phyloP scores from a whole-genome alignment of 2,888 invertebrate genomes.

The Gonocerus acuteangulatus region DNA sequence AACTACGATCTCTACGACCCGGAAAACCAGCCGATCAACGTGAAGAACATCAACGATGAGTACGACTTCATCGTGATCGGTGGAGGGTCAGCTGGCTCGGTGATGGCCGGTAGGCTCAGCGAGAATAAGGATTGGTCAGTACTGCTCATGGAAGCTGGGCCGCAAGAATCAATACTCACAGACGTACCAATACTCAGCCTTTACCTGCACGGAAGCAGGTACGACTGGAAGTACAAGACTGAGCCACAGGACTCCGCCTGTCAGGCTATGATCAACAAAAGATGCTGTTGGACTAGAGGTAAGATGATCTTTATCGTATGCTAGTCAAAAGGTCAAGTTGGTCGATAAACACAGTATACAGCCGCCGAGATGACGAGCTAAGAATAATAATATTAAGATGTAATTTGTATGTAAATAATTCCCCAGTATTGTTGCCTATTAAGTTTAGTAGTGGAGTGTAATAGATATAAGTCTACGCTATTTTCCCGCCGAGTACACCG shows the following conservation, averaged over 20 bases:
- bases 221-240: conserved; percentile 83
- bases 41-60: conserved; percentile 52
- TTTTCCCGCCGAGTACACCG: no score
- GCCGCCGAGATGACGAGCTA: no score
- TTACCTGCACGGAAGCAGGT: conserved; percentile 78
- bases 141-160: conserved; percentile 74
- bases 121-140: conserved; percentile 73
- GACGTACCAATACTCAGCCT: conserved; percentile 80
- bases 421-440: no score
- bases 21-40: conserved; percentile 68
- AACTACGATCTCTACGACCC: conserved; percentile 80
- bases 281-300: conserved; percentile 84
- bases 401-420: no score
- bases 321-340: no score
- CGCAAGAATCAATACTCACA: conserved; percentile 77
- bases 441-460: no score
- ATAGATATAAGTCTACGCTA: no score
- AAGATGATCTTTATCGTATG: neutral
- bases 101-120: conserved; percentile 70
- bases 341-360: no score
- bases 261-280: conserved; percentile 74
- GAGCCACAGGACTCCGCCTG: conserved; percentile 77
- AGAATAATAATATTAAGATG: no score
- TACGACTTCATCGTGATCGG: conserved; percentile 81
- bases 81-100: conserved; percentile 76